These are phyloP conservation scores for Eubucco bourcierii DNA, from an alignment of 2,113 vertebrate species.

Conservation along the genomic window DNA sequence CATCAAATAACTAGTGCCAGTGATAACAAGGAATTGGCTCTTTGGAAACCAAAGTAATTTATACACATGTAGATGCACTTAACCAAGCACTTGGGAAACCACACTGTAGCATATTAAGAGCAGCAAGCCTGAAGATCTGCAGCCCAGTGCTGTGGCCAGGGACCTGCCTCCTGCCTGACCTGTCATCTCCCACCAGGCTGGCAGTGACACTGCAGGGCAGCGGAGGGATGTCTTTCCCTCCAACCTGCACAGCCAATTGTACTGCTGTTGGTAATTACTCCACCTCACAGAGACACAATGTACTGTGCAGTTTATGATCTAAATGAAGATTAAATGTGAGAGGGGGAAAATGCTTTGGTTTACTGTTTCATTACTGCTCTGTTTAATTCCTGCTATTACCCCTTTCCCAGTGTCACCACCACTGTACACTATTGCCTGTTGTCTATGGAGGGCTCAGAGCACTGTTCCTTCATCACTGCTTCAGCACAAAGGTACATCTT, in stretches of 20 bases:
- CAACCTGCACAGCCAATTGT: not conserved
- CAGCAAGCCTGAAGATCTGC: not conserved
- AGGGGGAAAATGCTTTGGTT: not conserved
- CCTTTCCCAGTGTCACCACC: not conserved
- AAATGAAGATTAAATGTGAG: not conserved
- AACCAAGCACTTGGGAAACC: not conserved
- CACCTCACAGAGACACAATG: not conserved
- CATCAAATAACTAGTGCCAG: not conserved
- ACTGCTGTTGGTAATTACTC: not conserved
- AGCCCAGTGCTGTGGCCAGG: not conserved
- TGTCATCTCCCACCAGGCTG: not conserved
- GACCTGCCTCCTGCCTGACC: not conserved
- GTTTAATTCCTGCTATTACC: not conserved
- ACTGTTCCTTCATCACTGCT: not conserved
- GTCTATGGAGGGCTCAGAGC: not conserved
- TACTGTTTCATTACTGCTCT: not conserved
- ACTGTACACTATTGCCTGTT: rapidly evolving
- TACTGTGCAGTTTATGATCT: not conserved
- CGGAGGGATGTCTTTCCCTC: not conserved
- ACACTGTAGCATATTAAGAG: not conserved
- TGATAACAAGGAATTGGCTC: not conserved
- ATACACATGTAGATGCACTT: not conserved
- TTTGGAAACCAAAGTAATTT: not conserved
- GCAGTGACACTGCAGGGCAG: not conserved
- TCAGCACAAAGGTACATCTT: not conserved